Percentiles rank a stretch among this genome's conserved stretches.
phyloP scores from a whole-genome alignment of 1,140 invertebrate genomes.

The Lucilia sericata region DNA sequence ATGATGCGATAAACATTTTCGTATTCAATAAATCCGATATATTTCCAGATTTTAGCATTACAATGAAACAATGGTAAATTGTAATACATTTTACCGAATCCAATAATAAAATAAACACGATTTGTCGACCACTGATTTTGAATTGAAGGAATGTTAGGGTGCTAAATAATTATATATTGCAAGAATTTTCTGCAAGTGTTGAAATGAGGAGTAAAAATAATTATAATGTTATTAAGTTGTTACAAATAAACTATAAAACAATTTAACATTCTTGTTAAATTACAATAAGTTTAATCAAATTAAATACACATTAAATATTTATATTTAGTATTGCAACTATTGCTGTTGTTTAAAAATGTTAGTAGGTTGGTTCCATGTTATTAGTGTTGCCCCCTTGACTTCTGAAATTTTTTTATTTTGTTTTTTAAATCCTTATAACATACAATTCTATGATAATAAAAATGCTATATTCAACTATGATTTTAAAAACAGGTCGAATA shows the following conservation, averaged over 20 bases:
- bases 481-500: too few relatives aligned
- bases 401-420: too few relatives aligned
- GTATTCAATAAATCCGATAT: slow-evolving; percentile 31
- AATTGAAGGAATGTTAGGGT: background rate
- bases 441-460: too few relatives aligned
- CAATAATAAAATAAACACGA: background rate
- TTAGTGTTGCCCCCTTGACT: too few relatives aligned
- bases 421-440: too few relatives aligned
- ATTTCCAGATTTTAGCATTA: slow-evolving; percentile 36
- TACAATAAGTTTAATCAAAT: too few relatives aligned
- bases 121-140: background rate
- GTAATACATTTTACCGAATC: slow-evolving; percentile 27
- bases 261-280: background rate
- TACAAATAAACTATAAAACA: background rate
- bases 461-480: too few relatives aligned
- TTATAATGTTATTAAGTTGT: background rate
- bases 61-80: slow-evolving; percentile 27
- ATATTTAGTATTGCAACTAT: too few relatives aligned
- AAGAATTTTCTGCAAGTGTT: background rate
- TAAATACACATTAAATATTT: too few relatives aligned
- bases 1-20: background rate
- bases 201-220: too few relatives aligned
- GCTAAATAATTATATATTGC: background rate
- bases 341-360: too few relatives aligned
- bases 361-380: too few relatives aligned